Evolutionary conservation across 2,888 invertebrate genomes (phyloP), one percentile per base, ranked within the genome.

Genomic region (Melanotus villosus): DNA sequence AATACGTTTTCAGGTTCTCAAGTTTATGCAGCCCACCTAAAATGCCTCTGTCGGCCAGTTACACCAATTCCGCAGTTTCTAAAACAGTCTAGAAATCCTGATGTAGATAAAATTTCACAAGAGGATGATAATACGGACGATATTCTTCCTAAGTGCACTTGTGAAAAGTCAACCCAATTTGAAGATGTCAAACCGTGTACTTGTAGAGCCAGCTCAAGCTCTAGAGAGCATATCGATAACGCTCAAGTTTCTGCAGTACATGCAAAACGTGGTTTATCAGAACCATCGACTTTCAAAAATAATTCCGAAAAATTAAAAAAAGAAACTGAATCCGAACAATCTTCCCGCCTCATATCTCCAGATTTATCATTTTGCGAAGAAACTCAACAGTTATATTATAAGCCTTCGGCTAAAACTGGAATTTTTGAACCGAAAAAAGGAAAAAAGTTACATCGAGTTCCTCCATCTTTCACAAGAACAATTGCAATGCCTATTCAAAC

Each of bases 331-430:
- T 52, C 52, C 12, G 10, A 14, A 32, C 18, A 14, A 30, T n/a
- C 41, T 6, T 62, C 50, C 5, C 62, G 32, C 18, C 45, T 23
- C 2, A 50, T 14, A 9, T 34, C 47, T 10, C 47, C 57, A 10
- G 69, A 72, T 19, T 43, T 50, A 62, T 71, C 72, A 0, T 72
- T 57, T 30, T 69, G 58, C 19, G 73, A 73, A 70, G 63, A 70
- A 26, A 71, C 72, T 6, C 68, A 69, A 41, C 73, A 72, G 32
- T 57, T 69, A 32, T 75, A 72, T 38, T 41, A 71, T 21, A 65
- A 36, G 7, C 75, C 75, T 12, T 68, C 72, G 5, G n/a, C 38
- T n/a, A 69, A 65, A 47, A 54, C 52, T 2, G 60, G 58, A 19
- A 73, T 75, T 52, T 72, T 75, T 38, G 69, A 72, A 36, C 10